Evolutionary conservation across 2,797 vertebrate genomes (phyloP).

Genomic region (Oceanodroma leucorhoa): DNA sequence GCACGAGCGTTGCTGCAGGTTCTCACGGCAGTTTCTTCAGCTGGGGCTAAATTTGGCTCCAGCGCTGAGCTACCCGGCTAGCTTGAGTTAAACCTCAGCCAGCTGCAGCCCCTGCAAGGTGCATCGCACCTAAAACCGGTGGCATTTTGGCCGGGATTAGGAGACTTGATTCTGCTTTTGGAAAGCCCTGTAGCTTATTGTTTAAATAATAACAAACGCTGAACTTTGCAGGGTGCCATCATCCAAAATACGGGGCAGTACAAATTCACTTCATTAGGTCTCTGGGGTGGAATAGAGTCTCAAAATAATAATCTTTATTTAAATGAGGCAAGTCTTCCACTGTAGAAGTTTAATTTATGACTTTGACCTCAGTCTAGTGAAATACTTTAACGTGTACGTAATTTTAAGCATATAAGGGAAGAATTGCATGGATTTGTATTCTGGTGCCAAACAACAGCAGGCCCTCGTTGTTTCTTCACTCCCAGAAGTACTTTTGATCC

Average conservation of each 20-base stretch:
- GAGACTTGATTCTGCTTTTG: neutral
- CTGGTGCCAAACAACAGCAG: neutral
- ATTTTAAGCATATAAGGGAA: neutral
- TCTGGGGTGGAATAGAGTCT: neutral
- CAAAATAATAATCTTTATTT: neutral
- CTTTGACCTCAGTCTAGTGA: neutral
- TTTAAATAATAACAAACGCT: neutral
- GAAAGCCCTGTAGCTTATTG: neutral
- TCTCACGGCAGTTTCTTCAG: neutral
- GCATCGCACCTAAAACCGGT: neutral
- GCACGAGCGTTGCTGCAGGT: neutral
- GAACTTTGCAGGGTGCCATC: neutral
- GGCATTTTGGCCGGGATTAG: neutral
- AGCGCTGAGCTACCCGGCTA: neutral
- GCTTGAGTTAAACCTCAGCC: neutral
- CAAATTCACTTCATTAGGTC: neutral
- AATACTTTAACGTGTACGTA: rapidly evolving
- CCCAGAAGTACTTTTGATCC: neutral
- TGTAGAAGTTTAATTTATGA: neutral
- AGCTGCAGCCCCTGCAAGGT: neutral
- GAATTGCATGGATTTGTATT: neutral
- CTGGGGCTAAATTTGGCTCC: neutral
- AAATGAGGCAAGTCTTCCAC: neutral
- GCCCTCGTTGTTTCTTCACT: neutral
- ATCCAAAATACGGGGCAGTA: neutral